phyloP scores from a whole-genome alignment of 2,888 invertebrate genomes.

The Sphinx pinastri region DNA sequence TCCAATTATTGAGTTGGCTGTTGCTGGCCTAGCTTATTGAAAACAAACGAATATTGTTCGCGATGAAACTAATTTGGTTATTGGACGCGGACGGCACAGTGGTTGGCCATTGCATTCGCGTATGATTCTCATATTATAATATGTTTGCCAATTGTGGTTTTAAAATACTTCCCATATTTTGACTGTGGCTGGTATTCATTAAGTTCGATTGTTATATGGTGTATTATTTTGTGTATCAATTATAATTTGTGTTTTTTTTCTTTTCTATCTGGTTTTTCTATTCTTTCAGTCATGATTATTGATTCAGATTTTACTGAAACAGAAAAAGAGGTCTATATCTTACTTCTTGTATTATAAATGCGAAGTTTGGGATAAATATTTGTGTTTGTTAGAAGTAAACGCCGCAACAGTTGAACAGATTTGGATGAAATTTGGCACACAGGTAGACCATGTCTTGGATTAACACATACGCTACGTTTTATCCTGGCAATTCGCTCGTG shows the following conservation, averaged over 20 bases:
- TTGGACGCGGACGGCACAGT: constrained; percentile 43
- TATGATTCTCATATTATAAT: constrained; percentile 8
- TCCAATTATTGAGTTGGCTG: not conserved
- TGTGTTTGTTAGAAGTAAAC: no score
- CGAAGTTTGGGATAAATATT: no score
- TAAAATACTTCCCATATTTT: constrained; percentile 10
- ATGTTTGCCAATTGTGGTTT: constrained; percentile 7
- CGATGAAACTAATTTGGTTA: constrained; percentile 56
- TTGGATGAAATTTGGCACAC: no score
- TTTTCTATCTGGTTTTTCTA: no score
- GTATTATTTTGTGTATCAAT: not conserved
- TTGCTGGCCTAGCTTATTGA: constrained; percentile 29
- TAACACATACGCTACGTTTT: no score
- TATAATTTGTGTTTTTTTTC: not conserved
- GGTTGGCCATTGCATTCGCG: constrained; percentile 4
- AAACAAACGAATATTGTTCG: constrained; percentile 37
- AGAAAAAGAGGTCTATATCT: no score
- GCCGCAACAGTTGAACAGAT: no score
- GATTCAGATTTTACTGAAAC: no score
- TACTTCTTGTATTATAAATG: no score
- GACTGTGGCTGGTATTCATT: not conserved
- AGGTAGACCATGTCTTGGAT: no score
- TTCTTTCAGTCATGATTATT: no score
- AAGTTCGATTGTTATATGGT: not conserved
- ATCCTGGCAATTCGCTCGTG: no score